Evolutionary conservation across 2,113 vertebrate species (phyloP), one percentile per base, ranked within the genome.

Genomic region (Amphilophus citrinellus): DNA sequence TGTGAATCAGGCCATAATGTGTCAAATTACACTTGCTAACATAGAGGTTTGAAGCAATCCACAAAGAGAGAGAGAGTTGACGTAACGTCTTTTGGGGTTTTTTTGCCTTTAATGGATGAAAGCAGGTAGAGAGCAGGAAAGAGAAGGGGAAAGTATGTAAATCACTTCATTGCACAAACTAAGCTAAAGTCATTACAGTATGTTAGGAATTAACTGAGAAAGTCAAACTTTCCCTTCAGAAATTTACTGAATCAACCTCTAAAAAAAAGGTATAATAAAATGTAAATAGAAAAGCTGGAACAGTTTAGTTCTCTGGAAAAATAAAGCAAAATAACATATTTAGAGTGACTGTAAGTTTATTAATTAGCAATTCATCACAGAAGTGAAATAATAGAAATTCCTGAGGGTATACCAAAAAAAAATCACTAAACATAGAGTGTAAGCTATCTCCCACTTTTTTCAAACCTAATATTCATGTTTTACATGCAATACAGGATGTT

Each of bases 1-100:
- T 87, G 61, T 90, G 68, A 92, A 77, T 84, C 77, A 82, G 53
- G 18, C 59, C 71, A 85, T 75, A 87, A 73, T 87, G 80, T 63
- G 47, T 62, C 66, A 84, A 85, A 91, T 82, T 87, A 79, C 17
- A 60, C 24, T 22, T 30, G 57, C 58, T 59, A 56, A 66, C 22
- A 53, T 27, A 30, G 59, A 83, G 17, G 32, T 37, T 44, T 73
- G 50, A 80, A 27, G 39, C 7, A 42, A 42, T 61, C 32, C 2
- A 30, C 9, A 86, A 15, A 82, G 27, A 30, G 35, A 87, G 8
- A 71, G n/a, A 77, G 24, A 84, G 37, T 9, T 39, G 2, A 39
- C 37, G 10, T 39, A 39, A 39, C 1, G 24, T 24, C 1, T 24
- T 24, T 24, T 24, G 2, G 24, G 24, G 2, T 24, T 39, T 39